phyloP scores from a whole-genome alignment of 2,888 invertebrate species.

The Luperina testacea region DNA sequence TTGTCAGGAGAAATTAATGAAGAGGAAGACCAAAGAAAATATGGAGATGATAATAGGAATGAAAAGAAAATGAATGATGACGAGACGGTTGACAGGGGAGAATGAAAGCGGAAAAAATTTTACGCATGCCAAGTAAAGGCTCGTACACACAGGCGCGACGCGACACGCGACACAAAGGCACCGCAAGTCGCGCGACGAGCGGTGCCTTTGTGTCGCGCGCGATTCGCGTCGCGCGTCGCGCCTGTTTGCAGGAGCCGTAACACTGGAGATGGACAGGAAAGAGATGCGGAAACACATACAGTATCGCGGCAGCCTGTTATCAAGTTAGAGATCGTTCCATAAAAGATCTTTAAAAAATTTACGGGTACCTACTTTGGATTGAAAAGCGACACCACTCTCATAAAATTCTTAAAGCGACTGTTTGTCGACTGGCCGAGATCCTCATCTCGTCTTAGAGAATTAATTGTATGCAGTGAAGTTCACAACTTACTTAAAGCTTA shows the following conservation, averaged over 20 bases:
- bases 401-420: constrained; percentile 7
- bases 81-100: no score
- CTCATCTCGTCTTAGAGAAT: constrained; percentile 2
- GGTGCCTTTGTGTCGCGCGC: no score
- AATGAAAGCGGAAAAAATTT: not conserved
- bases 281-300: not conserved
- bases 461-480: constrained; percentile 17
- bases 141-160: no score
- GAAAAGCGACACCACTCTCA: not conserved
- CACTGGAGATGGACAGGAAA: not conserved
- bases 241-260: no score
- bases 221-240: no score
- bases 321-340: not conserved
- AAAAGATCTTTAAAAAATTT: not conserved
- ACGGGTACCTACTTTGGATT: not conserved
- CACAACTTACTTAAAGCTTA: constrained; percentile 20
- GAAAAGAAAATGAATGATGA: not conserved
- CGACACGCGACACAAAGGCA: no score
- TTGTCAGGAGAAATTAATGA: not conserved
- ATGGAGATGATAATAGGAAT: not conserved
- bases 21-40: not conserved
- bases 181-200: no score
- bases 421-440: constrained; percentile 4
- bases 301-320: not conserved
- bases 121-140: no score